Evolutionary conservation across 1,140 invertebrate species (phyloP).

Genomic region (Eumeta japonica): DNA sequence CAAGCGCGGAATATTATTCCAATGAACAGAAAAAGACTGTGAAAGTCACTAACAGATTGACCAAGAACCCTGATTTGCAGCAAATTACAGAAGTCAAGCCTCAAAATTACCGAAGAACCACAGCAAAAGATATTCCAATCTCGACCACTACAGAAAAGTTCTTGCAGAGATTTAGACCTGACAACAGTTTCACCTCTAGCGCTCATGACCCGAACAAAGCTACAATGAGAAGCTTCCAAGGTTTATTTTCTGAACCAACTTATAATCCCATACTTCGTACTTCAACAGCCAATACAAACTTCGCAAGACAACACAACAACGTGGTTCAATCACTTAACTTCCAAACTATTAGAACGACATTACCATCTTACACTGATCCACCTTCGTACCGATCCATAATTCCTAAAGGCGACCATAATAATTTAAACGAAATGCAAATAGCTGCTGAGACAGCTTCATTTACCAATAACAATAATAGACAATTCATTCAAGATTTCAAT

Average conservation of each 20-base stretch:
- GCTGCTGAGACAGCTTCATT: conserved; percentile 74
- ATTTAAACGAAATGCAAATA: conserved; percentile 65
- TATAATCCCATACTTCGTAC: conserved; percentile 35
- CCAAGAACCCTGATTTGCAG: conserved; percentile 35
- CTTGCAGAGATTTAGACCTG: conserved; percentile 32
- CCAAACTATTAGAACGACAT: conserved; percentile 27
- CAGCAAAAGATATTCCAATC: conserved; percentile 22
- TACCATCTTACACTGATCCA: conserved; percentile 32
- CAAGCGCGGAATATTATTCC: conserved; percentile 73
- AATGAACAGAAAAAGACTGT: conserved; percentile 60
- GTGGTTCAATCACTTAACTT: conserved; percentile 39
- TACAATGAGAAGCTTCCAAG: conserved; percentile 33
- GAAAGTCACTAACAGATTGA: conserved; percentile 45
- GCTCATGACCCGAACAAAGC: conserved; percentile 18
- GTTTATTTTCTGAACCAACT: conserved; percentile 21
- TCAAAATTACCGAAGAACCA: conserved; percentile 29
- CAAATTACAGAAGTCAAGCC: conserved; percentile 25
- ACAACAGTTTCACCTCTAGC: conserved; percentile 15
- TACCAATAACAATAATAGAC: conserved; percentile 58
- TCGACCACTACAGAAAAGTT: conserved; percentile 40
- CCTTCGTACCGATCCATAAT: conserved; percentile 31
- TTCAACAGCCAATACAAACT: conserved; percentile 19
- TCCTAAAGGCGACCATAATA: conserved; percentile 30
- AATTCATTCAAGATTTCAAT: conserved; percentile 41
- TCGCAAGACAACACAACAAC: conserved; percentile 39